Conservation (phyloP, 2,888 invertebrate genomes). For the Ectropis crepuscularia region DNA sequence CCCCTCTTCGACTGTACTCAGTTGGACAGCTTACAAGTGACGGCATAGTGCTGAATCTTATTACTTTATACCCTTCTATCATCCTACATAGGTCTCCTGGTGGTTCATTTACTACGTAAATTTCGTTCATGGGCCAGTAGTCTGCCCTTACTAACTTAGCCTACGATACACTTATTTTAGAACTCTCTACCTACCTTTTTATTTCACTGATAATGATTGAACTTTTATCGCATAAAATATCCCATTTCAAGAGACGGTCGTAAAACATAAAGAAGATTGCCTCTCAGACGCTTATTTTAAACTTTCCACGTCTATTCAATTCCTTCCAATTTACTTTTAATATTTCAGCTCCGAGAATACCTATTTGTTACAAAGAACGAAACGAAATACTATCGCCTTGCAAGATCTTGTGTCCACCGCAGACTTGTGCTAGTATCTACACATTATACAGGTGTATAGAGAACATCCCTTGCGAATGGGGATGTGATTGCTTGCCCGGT, state of each 20-base stretch:
- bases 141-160: too few species aligned
- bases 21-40: too few species aligned
- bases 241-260: neutral
- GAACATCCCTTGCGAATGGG: conserved; percentile 48
- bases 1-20: too few species aligned
- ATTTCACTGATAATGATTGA: too few species aligned
- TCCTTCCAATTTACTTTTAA: neutral
- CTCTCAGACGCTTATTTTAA: neutral
- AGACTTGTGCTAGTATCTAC: conserved; percentile 49
- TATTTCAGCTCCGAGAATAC: conserved; percentile 43
- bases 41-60: too few species aligned
- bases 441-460: conserved; percentile 39
- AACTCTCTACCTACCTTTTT: neutral
- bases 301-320: conserved; percentile 6
- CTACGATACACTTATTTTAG: too few species aligned
- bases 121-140: too few species aligned
- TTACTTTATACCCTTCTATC: too few species aligned
- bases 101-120: too few species aligned
- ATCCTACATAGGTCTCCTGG: too few species aligned
- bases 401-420: conserved; percentile 51
- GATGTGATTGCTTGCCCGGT: conserved; percentile 57
- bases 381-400: conserved; percentile 49
- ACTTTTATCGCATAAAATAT: neutral
- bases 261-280: conserved; percentile 1
- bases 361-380: conserved; percentile 39